Evolutionary conservation across 1,140 invertebrate genomes (phyloP).

Genomic region (Heliconius hewitsoni): DNA sequence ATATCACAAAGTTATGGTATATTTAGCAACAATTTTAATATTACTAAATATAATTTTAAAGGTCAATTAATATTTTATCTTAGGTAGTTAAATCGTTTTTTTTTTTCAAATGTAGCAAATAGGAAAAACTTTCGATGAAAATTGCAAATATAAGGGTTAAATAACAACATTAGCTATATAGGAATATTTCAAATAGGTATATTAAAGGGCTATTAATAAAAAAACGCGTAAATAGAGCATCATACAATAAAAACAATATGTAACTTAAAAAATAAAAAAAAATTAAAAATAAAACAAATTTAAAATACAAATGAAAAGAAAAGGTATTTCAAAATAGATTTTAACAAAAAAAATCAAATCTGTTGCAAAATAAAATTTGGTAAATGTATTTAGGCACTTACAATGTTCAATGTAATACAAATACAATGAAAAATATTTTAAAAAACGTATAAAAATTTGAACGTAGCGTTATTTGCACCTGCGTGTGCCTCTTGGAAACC

Average conservation of each 20-base stretch:
- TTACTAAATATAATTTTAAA: too few species aligned
- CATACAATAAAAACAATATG: not conserved
- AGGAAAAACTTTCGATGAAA: not conserved
- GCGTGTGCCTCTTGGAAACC: too few species aligned
- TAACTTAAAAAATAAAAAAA: not conserved
- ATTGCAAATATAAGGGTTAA: constrained; percentile 12
- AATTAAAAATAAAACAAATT: not conserved
- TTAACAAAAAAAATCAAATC: not conserved
- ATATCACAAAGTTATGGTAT: not conserved
- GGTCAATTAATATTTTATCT: not conserved
- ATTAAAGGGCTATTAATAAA: not conserved
- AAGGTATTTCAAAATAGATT: not conserved
- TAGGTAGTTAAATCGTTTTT: not conserved
- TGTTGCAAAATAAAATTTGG: not conserved
- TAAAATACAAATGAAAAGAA: not conserved
- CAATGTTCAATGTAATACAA: constrained; percentile 10
- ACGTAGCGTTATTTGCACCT: too few species aligned
- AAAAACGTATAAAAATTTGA: too few species aligned
- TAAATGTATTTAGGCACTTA: constrained; percentile 18
- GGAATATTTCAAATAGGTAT: not conserved
- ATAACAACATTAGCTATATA: constrained; percentile 2
- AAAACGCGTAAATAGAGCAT: not conserved
- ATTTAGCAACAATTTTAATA: not conserved
- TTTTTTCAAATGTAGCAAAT: not conserved
- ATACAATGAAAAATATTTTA: not conserved